Evolutionary conservation across 2,113 vertebrate species (phyloP).

Genomic region (Tragelaphus buxtoni): DNA sequence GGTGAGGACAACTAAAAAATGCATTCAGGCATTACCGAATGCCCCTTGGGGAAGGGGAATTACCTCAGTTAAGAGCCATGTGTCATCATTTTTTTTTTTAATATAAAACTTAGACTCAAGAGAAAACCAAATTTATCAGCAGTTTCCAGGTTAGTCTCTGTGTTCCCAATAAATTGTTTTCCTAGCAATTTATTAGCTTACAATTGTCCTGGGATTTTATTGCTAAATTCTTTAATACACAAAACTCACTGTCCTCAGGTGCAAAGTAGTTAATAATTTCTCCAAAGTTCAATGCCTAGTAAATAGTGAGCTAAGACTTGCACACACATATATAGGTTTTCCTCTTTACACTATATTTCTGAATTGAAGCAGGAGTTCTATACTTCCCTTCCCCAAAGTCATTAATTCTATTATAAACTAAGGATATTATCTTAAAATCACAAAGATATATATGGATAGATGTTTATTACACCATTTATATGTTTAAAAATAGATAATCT

Average conservation of each 20-base stretch:
- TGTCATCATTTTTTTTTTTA: not conserved
- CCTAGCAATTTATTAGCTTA: not conserved
- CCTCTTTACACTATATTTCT: not conserved
- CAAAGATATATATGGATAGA: not conserved
- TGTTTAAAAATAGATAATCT: not conserved
- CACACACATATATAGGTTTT: not conserved
- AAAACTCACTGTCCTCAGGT: not conserved
- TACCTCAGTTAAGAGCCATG: not conserved
- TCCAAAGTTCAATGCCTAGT: not conserved
- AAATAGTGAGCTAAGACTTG: not conserved
- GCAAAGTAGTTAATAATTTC: slow-evolving; percentile 23
- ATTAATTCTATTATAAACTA: not conserved
- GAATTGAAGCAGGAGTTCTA: not conserved
- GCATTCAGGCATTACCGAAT: not conserved
- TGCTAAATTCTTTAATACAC: slow-evolving; percentile 14
- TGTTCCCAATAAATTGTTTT: not conserved
- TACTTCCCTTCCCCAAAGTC: not conserved
- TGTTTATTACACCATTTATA: not conserved
- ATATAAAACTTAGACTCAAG: slow-evolving; percentile 1
- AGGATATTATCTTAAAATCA: slow-evolving; percentile 16
- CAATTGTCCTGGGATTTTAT: not conserved
- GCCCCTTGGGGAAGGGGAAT: not conserved
- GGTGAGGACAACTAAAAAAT: not conserved
- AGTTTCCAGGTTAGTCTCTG: not conserved
- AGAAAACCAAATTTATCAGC: not conserved